A percentile compares a stretch with the other conserved stretches of the same genome.
Conservation (phyloP, 2,113 vertebrate species). For the Chionomys nivalis region DNA sequence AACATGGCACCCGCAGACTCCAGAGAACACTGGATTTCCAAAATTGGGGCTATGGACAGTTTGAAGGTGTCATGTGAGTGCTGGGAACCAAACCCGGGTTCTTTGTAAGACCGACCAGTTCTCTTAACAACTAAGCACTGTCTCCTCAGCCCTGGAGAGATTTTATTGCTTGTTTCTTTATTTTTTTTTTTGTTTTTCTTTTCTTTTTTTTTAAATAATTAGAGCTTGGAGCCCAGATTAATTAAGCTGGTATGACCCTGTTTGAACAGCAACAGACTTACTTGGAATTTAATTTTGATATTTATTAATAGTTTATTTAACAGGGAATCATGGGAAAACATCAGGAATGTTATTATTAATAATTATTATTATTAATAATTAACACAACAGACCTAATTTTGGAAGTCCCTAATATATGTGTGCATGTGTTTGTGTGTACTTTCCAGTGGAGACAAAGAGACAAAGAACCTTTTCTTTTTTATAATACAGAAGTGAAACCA, state of each 20-base stretch:
- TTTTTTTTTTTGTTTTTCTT: background rate
- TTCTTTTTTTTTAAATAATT: background rate
- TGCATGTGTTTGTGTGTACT: background rate
- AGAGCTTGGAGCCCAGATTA: background rate
- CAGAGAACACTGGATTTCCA: background rate
- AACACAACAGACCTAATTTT: slow-evolving; percentile 87
- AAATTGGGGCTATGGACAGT: background rate
- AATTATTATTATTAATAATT: slow-evolving; percentile 74
- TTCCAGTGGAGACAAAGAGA: slow-evolving; percentile 75
- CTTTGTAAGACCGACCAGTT: background rate
- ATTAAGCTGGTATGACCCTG: background rate
- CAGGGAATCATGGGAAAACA: background rate
- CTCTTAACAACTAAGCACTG: background rate
- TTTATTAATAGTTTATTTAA: background rate
- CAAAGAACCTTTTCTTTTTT: slow-evolving; percentile 81
- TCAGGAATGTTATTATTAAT: slow-evolving; percentile 77
- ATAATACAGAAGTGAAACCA: slow-evolving; percentile 69
- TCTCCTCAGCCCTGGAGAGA: background rate
- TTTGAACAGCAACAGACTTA: background rate
- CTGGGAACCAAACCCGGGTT: background rate
- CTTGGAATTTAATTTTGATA: background rate
- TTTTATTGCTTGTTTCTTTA: background rate
- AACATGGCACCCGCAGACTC: too few species aligned
- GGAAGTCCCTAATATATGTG: slow-evolving; percentile 65
- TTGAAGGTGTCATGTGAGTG: background rate